A percentile compares a stretch with the other conserved stretches of the same genome.
These are phyloP conservation scores for Nemapogon koenigi DNA, from an alignment of 2,888 invertebrate genomes.

Conservation along the genomic window DNA sequence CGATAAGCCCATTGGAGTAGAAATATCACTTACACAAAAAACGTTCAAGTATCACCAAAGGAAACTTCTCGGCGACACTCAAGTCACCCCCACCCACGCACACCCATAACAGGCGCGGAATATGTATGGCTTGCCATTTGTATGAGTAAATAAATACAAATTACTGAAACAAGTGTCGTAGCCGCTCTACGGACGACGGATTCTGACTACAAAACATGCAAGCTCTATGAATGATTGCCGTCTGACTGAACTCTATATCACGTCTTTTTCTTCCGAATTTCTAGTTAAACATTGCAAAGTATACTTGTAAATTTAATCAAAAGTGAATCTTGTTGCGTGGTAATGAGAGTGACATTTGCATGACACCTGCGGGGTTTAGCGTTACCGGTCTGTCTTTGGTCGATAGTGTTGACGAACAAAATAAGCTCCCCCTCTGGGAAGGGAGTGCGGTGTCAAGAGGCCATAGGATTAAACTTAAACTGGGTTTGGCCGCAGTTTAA, in stretches of 20 bases:
- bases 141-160: constrained; percentile 40
- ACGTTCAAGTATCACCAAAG: not conserved
- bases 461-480: constrained; percentile 64
- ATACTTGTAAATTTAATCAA: constrained; percentile 12
- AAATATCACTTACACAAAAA: not conserved
- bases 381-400: constrained; percentile 50
- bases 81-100: not conserved
- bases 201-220: constrained; percentile 47
- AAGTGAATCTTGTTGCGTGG: constrained; percentile 34
- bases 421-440: constrained; percentile 50
- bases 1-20: not conserved
- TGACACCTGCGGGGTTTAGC: constrained; percentile 38
- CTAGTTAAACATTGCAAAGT: constrained; percentile 23
- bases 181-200: constrained; percentile 24
- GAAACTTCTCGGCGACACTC: not conserved
- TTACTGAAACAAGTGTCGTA: constrained; percentile 36
- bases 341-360: constrained; percentile 38
- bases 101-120: constrained; percentile 14
- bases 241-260: constrained; percentile 41
- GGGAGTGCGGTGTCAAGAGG: constrained; percentile 61
- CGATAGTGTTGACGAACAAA: constrained; percentile 62
- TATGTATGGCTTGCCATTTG: constrained; percentile 29
- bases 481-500: constrained; percentile 59
- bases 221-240: constrained; percentile 46
- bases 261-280: constrained; percentile 38